These are phyloP conservation scores for Geotrupes spiniger DNA, from an alignment of 2,888 invertebrate genomes.

Conservation along the genomic window DNA sequence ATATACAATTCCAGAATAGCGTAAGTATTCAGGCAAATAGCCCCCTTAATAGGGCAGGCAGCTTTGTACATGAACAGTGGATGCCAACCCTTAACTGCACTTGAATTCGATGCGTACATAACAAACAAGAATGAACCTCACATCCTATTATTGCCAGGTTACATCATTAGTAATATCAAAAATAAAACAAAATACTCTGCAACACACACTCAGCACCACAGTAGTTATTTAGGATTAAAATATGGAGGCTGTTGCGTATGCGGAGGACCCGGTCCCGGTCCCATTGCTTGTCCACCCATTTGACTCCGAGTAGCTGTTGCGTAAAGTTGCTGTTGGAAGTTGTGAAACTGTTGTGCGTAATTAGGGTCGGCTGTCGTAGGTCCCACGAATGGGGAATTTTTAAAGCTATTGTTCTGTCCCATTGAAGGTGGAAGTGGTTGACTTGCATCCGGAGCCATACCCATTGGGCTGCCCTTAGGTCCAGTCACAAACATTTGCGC, in stretches of 20 bases:
- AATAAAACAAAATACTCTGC: conserved; percentile 50
- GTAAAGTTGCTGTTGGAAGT: conserved; percentile 93
- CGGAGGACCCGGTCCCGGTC: conserved; percentile 52
- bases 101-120: conserved; percentile 46
- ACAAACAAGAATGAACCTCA: conserved; percentile 39
- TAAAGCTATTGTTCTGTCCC: conserved; percentile 70
- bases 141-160: conserved; percentile 49
- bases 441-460: conserved; percentile 60
- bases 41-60: conserved; percentile 42
- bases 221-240: conserved; percentile 49
- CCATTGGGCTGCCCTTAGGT: conserved; percentile 59
- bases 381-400: conserved; percentile 77
- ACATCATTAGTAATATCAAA: conserved; percentile 50
- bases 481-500: conserved; percentile 60
- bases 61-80: conserved; percentile 46
- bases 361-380: conserved; percentile 86
- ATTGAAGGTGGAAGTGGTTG: conserved; percentile 77
- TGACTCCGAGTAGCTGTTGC: conserved; percentile 77
- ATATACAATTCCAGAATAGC: conserved; percentile 50
- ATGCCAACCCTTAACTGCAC: conserved; percentile 49
- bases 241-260: conserved; percentile 51
- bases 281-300: conserved; percentile 50
- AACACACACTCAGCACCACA: conserved; percentile 47
- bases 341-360: conserved; percentile 93
- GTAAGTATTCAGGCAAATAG: conserved; percentile 44